Conservation (phyloP, 2,888 invertebrate genomes). For the Eurytoma californica region DNA sequence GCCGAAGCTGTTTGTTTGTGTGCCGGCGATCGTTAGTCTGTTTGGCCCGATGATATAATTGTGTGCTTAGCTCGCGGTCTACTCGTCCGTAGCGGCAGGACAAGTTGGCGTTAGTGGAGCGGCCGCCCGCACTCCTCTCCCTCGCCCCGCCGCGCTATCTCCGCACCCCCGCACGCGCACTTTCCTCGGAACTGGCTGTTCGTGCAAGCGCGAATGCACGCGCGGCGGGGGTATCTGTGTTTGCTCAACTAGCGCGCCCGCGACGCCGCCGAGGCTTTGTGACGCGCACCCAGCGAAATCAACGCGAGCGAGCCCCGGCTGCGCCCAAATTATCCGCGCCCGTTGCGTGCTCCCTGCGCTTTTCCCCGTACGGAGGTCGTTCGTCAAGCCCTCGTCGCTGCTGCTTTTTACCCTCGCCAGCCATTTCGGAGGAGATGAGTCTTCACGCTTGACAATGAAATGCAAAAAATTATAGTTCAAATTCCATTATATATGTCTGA, state of each 20-base stretch:
- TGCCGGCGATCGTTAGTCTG: constrained; percentile 64
- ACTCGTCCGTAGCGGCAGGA: constrained; percentile 54
- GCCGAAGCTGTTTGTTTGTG: constrained; percentile 61
- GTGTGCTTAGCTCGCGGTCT: constrained; percentile 61
- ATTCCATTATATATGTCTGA: no score
- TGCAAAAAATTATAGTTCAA: no score
- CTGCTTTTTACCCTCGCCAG: no score
- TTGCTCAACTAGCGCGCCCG: constrained; percentile 60
- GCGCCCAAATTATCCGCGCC: no score
- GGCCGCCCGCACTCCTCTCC: neutral
- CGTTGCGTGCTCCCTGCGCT: no score
- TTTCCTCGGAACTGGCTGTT: constrained; percentile 1
- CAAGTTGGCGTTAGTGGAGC: constrained; percentile 53
- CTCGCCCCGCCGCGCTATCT: neutral
- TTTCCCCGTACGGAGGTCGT: no score
- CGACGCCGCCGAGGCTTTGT: constrained; percentile 52
- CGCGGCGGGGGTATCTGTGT: constrained; percentile 62
- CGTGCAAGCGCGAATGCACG: constrained; percentile 39
- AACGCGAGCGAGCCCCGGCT: no score
- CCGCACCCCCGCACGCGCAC: neutral
- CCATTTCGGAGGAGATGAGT: no score
- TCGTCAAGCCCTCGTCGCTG: no score
- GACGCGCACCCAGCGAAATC: constrained; percentile 11
- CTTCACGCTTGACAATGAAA: no score
- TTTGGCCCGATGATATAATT: constrained; percentile 66